phyloP scores from a whole-genome alignment of 2,797 vertebrate species.

The Parambassis ranga region DNA sequence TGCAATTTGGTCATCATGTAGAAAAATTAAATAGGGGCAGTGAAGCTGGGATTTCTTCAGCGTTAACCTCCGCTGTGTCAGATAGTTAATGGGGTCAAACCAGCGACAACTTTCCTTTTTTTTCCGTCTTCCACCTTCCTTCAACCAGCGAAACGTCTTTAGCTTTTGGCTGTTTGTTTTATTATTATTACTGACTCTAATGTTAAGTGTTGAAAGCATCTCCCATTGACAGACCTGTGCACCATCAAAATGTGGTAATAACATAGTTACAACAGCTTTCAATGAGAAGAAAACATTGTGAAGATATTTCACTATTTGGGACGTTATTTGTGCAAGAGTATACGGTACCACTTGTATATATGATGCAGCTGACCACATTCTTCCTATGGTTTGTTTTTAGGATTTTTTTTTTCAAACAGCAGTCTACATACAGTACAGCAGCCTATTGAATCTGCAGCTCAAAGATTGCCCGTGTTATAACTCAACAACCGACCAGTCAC shows the following conservation, averaged over 20 bases:
- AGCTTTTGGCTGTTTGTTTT: constrained; percentile 31
- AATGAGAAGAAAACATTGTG: constrained; percentile 47
- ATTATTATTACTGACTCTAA: no score
- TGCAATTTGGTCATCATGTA: not conserved
- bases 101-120: constrained; percentile 1
- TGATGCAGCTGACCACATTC: constrained; percentile 54
- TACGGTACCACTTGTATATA: constrained; percentile 44
- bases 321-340: constrained; percentile 67
- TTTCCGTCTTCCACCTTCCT: constrained; percentile 6
- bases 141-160: constrained; percentile 31
- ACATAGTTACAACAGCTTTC: constrained; percentile 50
- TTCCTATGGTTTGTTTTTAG: constrained; percentile 30
- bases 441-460: constrained; percentile 51
- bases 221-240: constrained; percentile 55
- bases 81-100: constrained; percentile 40
- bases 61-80: not conserved
- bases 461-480: constrained; percentile 30
- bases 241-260: constrained; percentile 64
- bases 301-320: constrained; percentile 55
- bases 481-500: constrained; percentile 44
- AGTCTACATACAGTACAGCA: constrained; percentile 68
- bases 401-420: constrained; percentile 43
- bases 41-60: constrained; percentile 44
- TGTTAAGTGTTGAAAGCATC: constrained; percentile 32
- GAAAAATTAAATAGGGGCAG: constrained; percentile 5